Evolutionary conservation across 92 coral and sea anemone genomes (phyloP).

Genomic region (Meandrina meandrites): DNA sequence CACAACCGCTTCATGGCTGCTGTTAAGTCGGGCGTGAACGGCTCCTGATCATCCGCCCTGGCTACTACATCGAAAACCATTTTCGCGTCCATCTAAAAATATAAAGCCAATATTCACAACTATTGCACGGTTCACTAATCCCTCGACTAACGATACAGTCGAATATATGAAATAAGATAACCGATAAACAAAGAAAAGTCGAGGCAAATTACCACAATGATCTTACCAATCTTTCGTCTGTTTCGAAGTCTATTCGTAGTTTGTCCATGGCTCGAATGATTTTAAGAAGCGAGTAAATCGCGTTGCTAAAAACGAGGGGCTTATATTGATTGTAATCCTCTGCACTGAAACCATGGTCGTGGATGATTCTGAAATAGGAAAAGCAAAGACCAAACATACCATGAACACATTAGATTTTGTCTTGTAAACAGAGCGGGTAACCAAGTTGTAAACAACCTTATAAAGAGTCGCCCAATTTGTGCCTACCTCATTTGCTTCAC

Average conservation of each 20-base stretch:
- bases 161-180: constrained; percentile 28
- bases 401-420: constrained; percentile 71
- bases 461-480: constrained; percentile 41
- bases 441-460: constrained; percentile 75
- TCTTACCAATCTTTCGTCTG: constrained; percentile 95
- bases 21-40: constrained; percentile 91
- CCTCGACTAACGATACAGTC: constrained; percentile 26
- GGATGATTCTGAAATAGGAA: constrained; percentile 82
- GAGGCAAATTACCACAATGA: constrained; percentile 21
- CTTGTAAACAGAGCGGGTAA: constrained; percentile 74
- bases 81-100: constrained; percentile 92
- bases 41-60: constrained; percentile 96
- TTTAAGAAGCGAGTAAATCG: constrained; percentile 90
- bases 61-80: constrained; percentile 98
- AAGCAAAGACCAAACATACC: constrained; percentile 69
- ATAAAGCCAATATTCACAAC: constrained; percentile 39
- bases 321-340: constrained; percentile 97
- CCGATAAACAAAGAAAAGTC: constrained; percentile 35
- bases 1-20: constrained; percentile 91
- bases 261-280: constrained; percentile 99
- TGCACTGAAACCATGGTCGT: constrained; percentile 97
- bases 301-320: constrained; percentile 91
- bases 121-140: constrained; percentile 37
- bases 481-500: constrained; percentile 99
- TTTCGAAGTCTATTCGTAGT: constrained; percentile 95